A percentile compares a stretch with the other conserved stretches of the same genome.
Evolutionary conservation across 2,113 vertebrate genomes (phyloP).

Genomic region (Campylomormyrus tamandua): DNA sequence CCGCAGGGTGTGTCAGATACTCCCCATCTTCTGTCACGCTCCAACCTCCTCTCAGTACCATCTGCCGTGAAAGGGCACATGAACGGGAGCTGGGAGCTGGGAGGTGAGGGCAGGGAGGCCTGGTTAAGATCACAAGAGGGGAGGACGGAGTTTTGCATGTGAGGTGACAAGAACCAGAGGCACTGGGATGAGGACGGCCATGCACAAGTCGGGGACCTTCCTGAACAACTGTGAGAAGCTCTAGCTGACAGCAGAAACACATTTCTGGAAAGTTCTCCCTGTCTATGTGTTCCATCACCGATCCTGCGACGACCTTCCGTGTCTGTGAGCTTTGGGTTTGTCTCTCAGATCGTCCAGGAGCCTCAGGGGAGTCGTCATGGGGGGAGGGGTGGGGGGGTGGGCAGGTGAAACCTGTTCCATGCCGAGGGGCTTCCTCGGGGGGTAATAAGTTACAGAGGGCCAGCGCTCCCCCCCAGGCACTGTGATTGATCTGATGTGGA

Average conservation of each 20-base stretch:
- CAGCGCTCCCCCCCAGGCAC: background rate
- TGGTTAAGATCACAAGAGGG: constrained; percentile 27
- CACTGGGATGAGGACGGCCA: background rate
- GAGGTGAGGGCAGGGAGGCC: background rate
- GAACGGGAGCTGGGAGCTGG: background rate
- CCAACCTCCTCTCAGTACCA: constrained; percentile 58
- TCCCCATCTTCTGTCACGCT: constrained; percentile 79
- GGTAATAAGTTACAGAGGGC: constrained; percentile 38
- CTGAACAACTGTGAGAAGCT: background rate
- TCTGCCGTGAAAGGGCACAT: background rate
- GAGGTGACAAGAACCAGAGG: constrained; percentile 28
- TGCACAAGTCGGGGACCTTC: background rate
- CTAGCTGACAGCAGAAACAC: background rate
- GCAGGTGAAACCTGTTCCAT: constrained; percentile 16
- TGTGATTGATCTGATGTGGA: constrained; percentile 48
- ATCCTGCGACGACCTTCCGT: background rate
- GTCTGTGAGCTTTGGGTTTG: background rate
- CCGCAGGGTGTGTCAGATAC: constrained; percentile 67
- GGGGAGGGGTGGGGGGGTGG: background rate
- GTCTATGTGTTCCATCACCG: background rate
- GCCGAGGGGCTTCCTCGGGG: background rate
- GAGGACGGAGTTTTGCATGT: constrained; percentile 27
- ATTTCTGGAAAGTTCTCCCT: background rate
- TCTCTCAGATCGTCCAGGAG: background rate
- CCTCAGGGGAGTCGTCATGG: background rate